Percentiles rank a stretch among this genome's conserved stretches.
phyloP scores from a whole-genome alignment of 2,888 invertebrate species.

The Litoditis marina region DNA sequence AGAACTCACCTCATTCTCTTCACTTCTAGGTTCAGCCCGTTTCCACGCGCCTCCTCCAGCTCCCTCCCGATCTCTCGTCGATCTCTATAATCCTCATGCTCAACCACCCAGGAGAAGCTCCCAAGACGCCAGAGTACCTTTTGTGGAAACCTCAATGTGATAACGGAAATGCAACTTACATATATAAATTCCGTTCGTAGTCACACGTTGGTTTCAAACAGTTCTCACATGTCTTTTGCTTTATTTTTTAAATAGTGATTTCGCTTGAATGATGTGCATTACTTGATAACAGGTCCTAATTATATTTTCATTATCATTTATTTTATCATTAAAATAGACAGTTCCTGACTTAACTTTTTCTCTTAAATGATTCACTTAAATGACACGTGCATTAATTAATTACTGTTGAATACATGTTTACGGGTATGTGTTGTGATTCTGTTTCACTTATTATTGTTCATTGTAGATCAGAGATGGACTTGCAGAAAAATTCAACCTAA shows the following conservation, averaged over 20 bases:
- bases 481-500: no score
- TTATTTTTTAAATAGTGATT: not conserved
- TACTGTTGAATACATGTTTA: not conserved
- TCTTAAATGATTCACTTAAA: no score
- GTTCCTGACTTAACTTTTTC: no score
- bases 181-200: not conserved
- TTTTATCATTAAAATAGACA: no score
- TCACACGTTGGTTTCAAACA: not conserved
- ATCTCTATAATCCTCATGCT: slow-evolving; percentile 13
- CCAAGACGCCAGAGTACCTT: not conserved
- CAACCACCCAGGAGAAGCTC: not conserved
- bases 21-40: slow-evolving; percentile 7
- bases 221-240: not conserved
- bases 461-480: no score
- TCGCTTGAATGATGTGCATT: not conserved
- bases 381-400: not conserved
- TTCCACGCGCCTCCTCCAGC: slow-evolving; percentile 11
- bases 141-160: slow-evolving; percentile 4
- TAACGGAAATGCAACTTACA: not conserved
- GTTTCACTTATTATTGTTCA: no score
- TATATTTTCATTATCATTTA: no score
- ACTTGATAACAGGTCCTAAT: no score
- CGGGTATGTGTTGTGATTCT: not conserved
- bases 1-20: not conserved
- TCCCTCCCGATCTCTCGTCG: slow-evolving; percentile 13